phyloP scores from a whole-genome alignment of 2,888 invertebrate genomes.

The Congeria kusceri region DNA sequence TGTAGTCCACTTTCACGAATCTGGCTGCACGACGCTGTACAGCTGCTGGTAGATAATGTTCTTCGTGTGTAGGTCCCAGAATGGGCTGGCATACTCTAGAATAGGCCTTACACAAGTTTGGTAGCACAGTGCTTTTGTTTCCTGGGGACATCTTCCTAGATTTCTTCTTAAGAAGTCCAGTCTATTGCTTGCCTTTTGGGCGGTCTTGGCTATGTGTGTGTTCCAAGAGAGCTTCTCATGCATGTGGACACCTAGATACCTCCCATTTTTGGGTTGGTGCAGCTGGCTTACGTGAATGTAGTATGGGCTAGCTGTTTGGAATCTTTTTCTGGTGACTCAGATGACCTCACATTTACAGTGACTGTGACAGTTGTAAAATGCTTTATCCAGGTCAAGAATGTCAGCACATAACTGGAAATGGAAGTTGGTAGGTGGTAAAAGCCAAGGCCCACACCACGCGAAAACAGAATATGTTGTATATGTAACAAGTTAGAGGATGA shows the following conservation, averaged over 20 bases:
- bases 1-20: not conserved
- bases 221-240: conserved; percentile 23
- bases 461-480: no score
- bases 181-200: conserved; percentile 17
- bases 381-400: no score
- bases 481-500: no score
- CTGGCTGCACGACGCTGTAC: conserved; percentile 25
- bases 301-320: not conserved
- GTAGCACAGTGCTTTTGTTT: conserved; percentile 33
- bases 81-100: conserved; percentile 31
- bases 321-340: not conserved
- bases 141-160: conserved; percentile 25
- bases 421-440: no score
- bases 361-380: no score
- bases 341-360: conserved; percentile 27
- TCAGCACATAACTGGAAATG: no score
- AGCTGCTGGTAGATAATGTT: conserved; percentile 19
- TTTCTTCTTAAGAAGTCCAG: conserved; percentile 13
- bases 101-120: conserved; percentile 29
- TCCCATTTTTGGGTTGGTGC: not conserved
- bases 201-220: conserved; percentile 11
- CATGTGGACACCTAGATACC: not conserved
- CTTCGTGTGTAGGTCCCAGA: conserved; percentile 45
- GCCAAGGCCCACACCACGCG: no score
- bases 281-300: not conserved